Conservation (phyloP, 1,140 invertebrate species). For the Drosophila mojavensis region DNA sequence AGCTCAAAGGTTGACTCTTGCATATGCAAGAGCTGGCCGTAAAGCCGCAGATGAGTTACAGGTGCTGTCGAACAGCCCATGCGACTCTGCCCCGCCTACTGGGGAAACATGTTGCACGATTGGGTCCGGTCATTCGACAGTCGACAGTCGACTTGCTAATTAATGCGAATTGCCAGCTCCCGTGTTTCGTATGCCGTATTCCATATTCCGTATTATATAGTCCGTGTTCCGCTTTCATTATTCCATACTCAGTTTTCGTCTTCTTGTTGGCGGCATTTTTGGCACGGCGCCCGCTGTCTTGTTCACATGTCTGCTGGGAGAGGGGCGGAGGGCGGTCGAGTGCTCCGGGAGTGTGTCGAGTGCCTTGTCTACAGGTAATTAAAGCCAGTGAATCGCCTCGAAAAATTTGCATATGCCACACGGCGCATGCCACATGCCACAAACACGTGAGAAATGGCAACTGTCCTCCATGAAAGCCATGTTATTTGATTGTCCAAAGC, state of each 20-base stretch:
- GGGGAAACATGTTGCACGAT: conserved; percentile 38
- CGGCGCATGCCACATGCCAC: conserved; percentile 24
- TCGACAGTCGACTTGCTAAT: conserved; percentile 49
- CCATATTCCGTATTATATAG: conserved; percentile 1
- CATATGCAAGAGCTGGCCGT: conserved; percentile 31
- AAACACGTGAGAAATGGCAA: conserved; percentile 68
- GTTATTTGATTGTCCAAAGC: conserved; percentile 77
- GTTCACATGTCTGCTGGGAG: conserved; percentile 54
- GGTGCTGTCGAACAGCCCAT: background rate
- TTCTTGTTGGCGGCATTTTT: conserved; percentile 44
- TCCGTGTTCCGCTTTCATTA: conserved; percentile 5
- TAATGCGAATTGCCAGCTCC: conserved; percentile 55
- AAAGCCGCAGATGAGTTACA: conserved; percentile 17
- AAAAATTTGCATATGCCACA: conserved; percentile 71
- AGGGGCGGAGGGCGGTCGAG: background rate
- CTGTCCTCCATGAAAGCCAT: conserved; percentile 61
- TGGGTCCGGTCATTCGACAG: conserved; percentile 9
- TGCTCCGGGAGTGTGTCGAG: conserved; percentile 2
- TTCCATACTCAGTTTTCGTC: conserved; percentile 10
- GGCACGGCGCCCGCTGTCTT: conserved; percentile 65
- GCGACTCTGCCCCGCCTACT: background rate
- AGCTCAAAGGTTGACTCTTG: conserved; percentile 44
- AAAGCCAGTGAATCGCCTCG: conserved; percentile 58
- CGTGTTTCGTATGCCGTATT: background rate
- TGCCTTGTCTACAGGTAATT: conserved; percentile 74